A percentile compares a stretch with the other conserved stretches of the same genome.
Conservation (phyloP, 2,797 vertebrate species). For the Poecile montanus region DNA sequence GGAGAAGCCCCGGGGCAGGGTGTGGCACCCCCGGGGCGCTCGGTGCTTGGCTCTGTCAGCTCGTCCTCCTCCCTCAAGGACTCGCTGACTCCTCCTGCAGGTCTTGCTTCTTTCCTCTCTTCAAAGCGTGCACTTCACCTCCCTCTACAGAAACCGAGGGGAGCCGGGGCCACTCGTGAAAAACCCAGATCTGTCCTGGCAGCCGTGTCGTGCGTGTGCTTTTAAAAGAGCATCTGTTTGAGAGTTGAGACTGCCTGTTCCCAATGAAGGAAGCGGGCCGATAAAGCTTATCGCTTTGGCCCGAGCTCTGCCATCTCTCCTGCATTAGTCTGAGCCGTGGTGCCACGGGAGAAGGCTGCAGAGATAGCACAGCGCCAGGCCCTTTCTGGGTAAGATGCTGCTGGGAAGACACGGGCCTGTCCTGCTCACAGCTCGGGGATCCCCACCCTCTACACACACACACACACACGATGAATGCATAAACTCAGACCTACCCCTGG, state of each 20-base stretch:
- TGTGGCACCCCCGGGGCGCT: accelerated
- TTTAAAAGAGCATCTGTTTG: neutral
- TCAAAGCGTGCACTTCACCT: accelerated
- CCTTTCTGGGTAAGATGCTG: neutral
- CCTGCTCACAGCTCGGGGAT: accelerated
- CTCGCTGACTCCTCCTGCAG: neutral
- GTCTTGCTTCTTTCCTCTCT: accelerated
- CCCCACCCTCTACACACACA: accelerated
- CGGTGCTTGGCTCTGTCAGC: neutral
- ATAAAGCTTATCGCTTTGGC: neutral
- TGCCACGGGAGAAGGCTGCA: neutral
- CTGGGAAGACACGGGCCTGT: neutral
- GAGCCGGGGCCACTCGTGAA: accelerated
- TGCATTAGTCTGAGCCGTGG: neutral
- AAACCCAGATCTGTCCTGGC: accelerated
- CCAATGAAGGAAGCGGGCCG: neutral
- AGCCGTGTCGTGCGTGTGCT: accelerated
- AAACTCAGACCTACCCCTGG: accelerated
- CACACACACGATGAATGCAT: accelerated
- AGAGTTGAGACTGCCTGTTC: neutral
- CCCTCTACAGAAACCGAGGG: accelerated
- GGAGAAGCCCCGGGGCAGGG: neutral
- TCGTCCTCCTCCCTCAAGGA: neutral
- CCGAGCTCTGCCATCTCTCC: neutral
- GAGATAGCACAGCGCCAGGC: neutral